A percentile compares a stretch with the other conserved stretches of the same genome.
phyloP scores from a whole-genome alignment of 2,888 invertebrate genomes.

The Aphidoletes aphidimyza region DNA sequence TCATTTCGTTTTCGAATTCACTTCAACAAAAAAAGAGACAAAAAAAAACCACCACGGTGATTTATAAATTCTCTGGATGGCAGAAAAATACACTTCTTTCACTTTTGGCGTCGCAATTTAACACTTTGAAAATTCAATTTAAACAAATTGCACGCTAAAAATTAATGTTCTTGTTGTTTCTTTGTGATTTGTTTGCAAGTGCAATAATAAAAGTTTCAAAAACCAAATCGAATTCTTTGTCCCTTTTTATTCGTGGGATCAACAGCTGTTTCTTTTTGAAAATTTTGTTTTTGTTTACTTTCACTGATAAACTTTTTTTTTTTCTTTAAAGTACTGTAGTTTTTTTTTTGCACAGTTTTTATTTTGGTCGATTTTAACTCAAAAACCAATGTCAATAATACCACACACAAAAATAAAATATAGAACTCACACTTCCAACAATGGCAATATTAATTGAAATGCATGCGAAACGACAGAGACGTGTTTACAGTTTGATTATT shows the following conservation, averaged over 20 bases:
- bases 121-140: background rate
- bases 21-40: too few relatives aligned
- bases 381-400: background rate
- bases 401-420: background rate
- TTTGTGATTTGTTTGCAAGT: background rate
- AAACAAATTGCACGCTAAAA: background rate
- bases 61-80: too few relatives aligned
- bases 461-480: background rate
- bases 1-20: background rate
- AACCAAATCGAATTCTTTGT: background rate
- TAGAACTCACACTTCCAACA: too few relatives aligned
- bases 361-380: background rate
- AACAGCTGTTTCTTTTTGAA: background rate
- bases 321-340: background rate
- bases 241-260: background rate
- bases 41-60: too few relatives aligned
- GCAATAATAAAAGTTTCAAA: background rate
- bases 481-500: slow-evolving; percentile 39
- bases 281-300: background rate
- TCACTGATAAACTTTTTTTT: background rate
- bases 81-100: too few relatives aligned
- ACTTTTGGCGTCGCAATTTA: too few relatives aligned
- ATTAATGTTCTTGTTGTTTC: background rate
- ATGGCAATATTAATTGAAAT: slow-evolving; percentile 13
- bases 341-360: background rate